Evolutionary conservation across 2,888 invertebrate species (phyloP).

Genomic region (Celastrina argiolus): DNA sequence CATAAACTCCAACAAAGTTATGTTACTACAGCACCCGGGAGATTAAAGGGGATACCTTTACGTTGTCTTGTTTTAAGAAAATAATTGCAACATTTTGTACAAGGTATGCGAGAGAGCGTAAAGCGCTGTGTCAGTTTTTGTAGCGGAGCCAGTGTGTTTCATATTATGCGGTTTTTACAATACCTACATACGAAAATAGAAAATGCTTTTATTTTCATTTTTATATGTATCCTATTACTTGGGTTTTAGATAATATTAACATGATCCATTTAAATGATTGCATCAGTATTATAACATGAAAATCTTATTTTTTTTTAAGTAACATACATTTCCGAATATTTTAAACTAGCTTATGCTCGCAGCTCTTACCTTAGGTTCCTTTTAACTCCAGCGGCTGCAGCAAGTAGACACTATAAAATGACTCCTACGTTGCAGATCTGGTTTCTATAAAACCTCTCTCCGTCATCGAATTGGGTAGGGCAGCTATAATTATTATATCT

Average conservation of each 20-base stretch:
- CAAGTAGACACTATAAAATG: too few species aligned
- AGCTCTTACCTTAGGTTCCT: too few species aligned
- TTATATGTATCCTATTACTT: not conserved
- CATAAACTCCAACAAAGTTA: constrained; percentile 20
- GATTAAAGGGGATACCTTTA: constrained; percentile 18
- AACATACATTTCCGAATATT: too few species aligned
- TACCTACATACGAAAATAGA: not conserved
- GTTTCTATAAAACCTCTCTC: too few species aligned
- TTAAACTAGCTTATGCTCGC: too few species aligned
- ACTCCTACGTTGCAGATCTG: too few species aligned
- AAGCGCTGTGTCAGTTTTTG: not conserved
- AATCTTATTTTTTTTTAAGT: too few species aligned
- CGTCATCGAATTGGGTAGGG: too few species aligned
- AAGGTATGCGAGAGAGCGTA: not conserved
- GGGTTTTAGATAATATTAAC: too few species aligned
- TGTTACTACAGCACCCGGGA: constrained; percentile 12
- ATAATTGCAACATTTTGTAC: constrained; percentile 12
- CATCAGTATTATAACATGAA: not conserved
- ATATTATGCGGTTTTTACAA: not conserved
- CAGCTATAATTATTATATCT: not conserved
- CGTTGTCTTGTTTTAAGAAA: constrained; percentile 16
- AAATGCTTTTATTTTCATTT: not conserved
- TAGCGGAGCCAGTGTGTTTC: not conserved
- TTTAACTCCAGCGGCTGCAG: too few species aligned
- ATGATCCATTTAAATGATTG: too few species aligned